Base-by-base conservation (phyloP, 2,797 vertebrate genomes). In the Merluccius polli region DNA sequence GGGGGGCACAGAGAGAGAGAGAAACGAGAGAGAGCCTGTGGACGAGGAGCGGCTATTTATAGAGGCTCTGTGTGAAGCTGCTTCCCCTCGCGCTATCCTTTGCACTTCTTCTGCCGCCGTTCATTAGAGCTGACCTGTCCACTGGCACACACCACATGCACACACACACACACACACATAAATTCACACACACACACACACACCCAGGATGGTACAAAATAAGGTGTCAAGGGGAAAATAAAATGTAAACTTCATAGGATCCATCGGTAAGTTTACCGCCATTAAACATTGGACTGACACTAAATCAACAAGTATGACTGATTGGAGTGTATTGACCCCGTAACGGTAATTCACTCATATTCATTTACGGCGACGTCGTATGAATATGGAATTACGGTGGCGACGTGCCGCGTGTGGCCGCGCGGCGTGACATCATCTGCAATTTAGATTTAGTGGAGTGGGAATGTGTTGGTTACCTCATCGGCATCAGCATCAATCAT, bases 401-500 rank as follows among this genome's bases (percentile, higher is more conserved):
- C 10, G 65, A 18, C 21, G 71, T 27, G 70, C 80, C 48, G 73
- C 76, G 48, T 32, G 52, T 30, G 74, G 73, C 71, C 27, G 27
- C 71, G 74, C 32, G 21, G 74, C 69, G 63, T 81, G 83, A 85
- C 84, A 85, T 82, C 80, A 84, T 90, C 84, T 83, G 82, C 87
- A 86, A 84, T 86, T 89, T 84, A 85, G 80, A 90, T 84, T 24
- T 78, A 65, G 67, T 65, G 67, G 76, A 78, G 81, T 41, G 72
- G 73, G 73, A 86, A 79, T 80, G 80, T 81, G 85, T 78, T 65
- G 72, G 73, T 75, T 85, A 82, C 59, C 80, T 77, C 85, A 88
- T 88, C 82, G 86, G 83, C 82, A 72, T 84, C 77, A 5, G 79
- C 87, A 92, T 92, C 87, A 90, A 89, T 91, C 91, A 90, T 2